Conservation (phyloP, 1,140 invertebrate genomes). For the Homalodisca vitripennis region DNA sequence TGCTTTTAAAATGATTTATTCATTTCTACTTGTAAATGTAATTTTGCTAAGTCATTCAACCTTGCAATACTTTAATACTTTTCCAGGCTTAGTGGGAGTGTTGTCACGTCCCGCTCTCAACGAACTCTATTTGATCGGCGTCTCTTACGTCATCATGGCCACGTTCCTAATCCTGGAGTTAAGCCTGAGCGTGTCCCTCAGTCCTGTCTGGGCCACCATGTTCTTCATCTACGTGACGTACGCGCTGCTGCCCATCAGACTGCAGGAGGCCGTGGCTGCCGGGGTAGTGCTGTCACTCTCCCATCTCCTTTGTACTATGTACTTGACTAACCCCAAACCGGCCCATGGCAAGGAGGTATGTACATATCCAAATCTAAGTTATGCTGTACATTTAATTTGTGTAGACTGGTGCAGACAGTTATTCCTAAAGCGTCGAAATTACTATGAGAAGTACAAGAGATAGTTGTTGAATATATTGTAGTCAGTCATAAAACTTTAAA, state of each 20-base stretch:
- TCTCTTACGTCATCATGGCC: constrained; percentile 75
- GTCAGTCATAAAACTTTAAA: too few species aligned
- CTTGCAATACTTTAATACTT: too few species aligned
- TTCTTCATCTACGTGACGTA: constrained; percentile 88
- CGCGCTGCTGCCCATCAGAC: constrained; percentile 78
- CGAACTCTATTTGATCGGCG: constrained; percentile 79
- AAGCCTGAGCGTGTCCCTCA: constrained; percentile 52
- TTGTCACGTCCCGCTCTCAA: constrained; percentile 81
- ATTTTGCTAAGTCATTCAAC: too few species aligned
- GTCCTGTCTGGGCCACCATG: constrained; percentile 46
- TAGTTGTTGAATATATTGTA: too few species aligned
- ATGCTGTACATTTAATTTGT: too few species aligned
- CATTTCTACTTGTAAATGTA: too few species aligned
- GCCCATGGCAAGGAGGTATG: constrained; percentile 16
- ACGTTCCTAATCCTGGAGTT: constrained; percentile 68
- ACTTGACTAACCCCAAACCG: constrained; percentile 1
- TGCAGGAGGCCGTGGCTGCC: constrained; percentile 73
- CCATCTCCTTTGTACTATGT: constrained; percentile 55
- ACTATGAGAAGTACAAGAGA: too few species aligned
- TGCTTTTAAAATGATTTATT: too few species aligned
- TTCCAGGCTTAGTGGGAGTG: constrained; percentile 64
- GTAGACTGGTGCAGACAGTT: too few species aligned
- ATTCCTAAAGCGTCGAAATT: too few species aligned
- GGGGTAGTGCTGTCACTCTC: constrained; percentile 65
- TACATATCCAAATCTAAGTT: too few species aligned